A percentile compares a stretch with the other conserved stretches of the same genome.
These are phyloP conservation scores for Carduelis carduelis DNA, from an alignment of 2,797 vertebrate genomes.

Conservation along the genomic window DNA sequence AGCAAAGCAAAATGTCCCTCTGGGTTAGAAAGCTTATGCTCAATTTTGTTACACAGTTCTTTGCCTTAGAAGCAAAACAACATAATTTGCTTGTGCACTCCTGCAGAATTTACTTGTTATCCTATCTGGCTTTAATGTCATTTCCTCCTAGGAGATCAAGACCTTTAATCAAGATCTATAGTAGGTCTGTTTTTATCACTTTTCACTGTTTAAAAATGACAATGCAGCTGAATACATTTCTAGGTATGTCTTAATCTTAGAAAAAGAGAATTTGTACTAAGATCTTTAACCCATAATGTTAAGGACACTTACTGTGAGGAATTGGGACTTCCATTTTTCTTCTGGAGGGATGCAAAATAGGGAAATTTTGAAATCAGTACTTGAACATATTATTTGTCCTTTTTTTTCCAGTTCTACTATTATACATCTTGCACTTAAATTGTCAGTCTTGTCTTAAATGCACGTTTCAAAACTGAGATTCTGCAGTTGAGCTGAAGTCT, in stretches of 20 bases:
- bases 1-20: not conserved
- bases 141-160: not conserved
- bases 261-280: not conserved
- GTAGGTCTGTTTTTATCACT: not conserved
- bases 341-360: not conserved
- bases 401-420: not conserved
- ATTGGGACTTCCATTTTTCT: not conserved
- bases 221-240: not conserved
- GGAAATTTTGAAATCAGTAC: not conserved
- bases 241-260: not conserved
- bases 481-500: conserved; percentile 16
- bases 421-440: not conserved
- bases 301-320: not conserved
- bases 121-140: not conserved
- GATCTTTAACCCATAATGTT: not conserved
- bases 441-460: not conserved
- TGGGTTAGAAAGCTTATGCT: not conserved
- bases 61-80: not conserved
- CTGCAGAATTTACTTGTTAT: not conserved
- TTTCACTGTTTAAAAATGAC: not conserved
- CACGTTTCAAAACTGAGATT: not conserved
- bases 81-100: not conserved
- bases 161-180: not conserved
- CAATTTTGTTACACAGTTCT: not conserved
- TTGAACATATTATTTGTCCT: not conserved